Conservation (phyloP, 2,797 vertebrate species). For the Alosa sapidissima region DNA sequence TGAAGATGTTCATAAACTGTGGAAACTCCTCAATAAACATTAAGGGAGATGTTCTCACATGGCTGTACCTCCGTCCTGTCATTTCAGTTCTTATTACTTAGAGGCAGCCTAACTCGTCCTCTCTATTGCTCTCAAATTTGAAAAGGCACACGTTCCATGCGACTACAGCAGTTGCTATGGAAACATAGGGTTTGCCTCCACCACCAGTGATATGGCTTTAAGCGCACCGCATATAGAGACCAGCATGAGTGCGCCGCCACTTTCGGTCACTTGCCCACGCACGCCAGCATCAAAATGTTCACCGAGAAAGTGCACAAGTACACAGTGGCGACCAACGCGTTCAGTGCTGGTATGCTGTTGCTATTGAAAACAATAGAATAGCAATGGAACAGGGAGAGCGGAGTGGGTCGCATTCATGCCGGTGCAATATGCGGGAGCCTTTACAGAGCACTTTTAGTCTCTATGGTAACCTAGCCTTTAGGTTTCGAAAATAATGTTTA, state of each 20-base stretch:
- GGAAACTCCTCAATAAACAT: not conserved
- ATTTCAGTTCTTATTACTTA: conserved; percentile 40
- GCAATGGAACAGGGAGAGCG: too few species aligned
- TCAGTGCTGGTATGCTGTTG: too few species aligned
- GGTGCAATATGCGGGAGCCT: too few species aligned
- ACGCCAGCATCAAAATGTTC: too few species aligned
- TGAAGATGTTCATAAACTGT: not conserved
- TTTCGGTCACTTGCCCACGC: too few species aligned
- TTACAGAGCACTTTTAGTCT: conserved; percentile 49
- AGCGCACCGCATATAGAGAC: too few species aligned
- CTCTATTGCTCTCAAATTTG: conserved; percentile 45
- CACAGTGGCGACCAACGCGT: too few species aligned
- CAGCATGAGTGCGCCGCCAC: too few species aligned
- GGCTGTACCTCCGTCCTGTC: not conserved
- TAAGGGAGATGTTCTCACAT: not conserved
- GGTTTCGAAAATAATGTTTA: conserved; percentile 51
- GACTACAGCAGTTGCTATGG: conserved; percentile 64
- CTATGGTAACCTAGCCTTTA: conserved; percentile 62
- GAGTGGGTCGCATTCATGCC: too few species aligned
- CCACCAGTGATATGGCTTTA: conserved; percentile 41
- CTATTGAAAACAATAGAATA: too few species aligned
- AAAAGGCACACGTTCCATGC: conserved; percentile 45
- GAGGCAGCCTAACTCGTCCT: conserved; percentile 33
- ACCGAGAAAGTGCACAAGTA: too few species aligned
- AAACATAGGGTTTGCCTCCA: conserved; percentile 58